Conservation (phyloP, 2,113 vertebrate genomes). For the Pomatostomus ruficeps region DNA sequence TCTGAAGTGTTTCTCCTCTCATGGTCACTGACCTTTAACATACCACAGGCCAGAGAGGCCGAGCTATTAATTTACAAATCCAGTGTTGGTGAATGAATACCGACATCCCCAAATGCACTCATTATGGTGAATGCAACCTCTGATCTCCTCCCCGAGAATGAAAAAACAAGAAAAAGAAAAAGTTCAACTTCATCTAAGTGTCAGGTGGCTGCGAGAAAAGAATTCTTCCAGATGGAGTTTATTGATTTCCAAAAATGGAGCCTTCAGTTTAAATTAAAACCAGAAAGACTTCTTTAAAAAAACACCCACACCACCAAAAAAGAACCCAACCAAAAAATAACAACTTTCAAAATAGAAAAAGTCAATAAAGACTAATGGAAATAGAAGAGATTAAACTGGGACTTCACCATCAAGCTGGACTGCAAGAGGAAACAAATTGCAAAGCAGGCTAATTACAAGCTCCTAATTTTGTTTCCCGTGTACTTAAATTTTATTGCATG, state of each 20-base stretch:
- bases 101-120: background rate
- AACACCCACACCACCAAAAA: background rate
- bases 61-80: conserved; percentile 51
- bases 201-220: conserved; percentile 29
- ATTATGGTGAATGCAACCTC: conserved; percentile 5
- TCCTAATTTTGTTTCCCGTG: background rate
- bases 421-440: conserved; percentile 17
- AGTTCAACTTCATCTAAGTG: background rate
- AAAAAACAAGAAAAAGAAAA: background rate
- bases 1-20: background rate
- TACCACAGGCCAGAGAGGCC: background rate
- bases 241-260: conserved; percentile 44
- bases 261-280: conserved; percentile 37
- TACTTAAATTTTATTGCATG: background rate
- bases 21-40: conserved; percentile 41
- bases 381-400: background rate
- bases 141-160: background rate
- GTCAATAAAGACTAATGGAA: conserved; percentile 8
- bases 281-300: background rate
- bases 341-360: background rate
- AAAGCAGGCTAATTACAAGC: conserved; percentile 11
- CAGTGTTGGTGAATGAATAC: background rate
- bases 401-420: background rate
- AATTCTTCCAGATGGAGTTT: conserved; percentile 34
- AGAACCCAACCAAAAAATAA: background rate